Evolutionary conservation across 2,797 vertebrate species (phyloP).

Genomic region (Cyclura pinguis): DNA sequence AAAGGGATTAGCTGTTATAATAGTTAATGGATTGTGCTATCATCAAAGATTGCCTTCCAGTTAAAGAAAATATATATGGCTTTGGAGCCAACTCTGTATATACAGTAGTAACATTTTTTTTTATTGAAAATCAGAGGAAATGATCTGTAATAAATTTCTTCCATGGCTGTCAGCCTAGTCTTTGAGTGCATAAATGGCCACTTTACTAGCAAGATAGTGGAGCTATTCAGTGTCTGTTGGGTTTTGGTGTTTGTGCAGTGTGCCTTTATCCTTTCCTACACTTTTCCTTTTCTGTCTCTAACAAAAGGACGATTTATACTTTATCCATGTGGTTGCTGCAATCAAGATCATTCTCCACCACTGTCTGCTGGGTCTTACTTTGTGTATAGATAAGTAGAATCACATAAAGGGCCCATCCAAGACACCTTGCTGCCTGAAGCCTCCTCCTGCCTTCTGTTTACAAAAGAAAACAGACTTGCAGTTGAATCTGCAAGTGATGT

Average conservation of each 20-base stretch:
- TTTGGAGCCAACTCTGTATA: constrained; percentile 59
- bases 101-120: constrained; percentile 58
- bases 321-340: neutral
- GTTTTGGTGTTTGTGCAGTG: constrained; percentile 49
- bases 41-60: constrained; percentile 58
- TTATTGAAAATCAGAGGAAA: constrained; percentile 65
- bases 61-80: constrained; percentile 64
- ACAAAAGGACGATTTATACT: constrained; percentile 21
- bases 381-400: neutral
- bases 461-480: too few relatives aligned
- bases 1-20: constrained; percentile 65
- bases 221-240: constrained; percentile 48
- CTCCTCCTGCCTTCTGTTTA: neutral
- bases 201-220: constrained; percentile 45
- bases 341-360: neutral
- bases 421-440: neutral
- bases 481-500: too few relatives aligned
- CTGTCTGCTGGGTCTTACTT: neutral
- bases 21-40: constrained; percentile 57
- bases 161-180: constrained; percentile 55
- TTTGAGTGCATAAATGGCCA: constrained; percentile 51
- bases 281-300: constrained; percentile 25
- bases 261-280: constrained; percentile 24
- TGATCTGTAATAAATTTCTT: constrained; percentile 68
- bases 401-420: too few relatives aligned